These are phyloP conservation scores for Chaetoderma sp. DNA, from an alignment of 2,888 invertebrate genomes.

Conservation along the genomic window DNA sequence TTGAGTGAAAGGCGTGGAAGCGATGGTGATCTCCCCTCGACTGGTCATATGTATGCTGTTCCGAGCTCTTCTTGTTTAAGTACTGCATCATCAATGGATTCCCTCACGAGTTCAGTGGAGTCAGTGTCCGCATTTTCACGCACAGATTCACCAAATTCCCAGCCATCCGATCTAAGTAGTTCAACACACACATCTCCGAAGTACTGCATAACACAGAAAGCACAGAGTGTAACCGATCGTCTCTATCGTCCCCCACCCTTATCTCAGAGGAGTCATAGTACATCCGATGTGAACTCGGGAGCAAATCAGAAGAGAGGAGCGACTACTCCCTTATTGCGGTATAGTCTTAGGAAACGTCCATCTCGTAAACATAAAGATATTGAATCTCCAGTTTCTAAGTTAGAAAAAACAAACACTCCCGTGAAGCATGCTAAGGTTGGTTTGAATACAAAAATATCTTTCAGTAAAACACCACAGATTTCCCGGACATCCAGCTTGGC, in stretches of 20 bases:
- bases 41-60: slow-evolving; percentile 4
- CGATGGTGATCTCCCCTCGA: slow-evolving; percentile 34
- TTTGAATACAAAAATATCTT: not conserved
- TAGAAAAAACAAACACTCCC: not conserved
- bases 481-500: slow-evolving; percentile 54
- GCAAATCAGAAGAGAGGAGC: not conserved
- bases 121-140: not conserved
- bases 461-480: not conserved
- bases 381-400: too few relatives aligned
- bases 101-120: not conserved
- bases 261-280: not conserved
- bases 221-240: slow-evolving; percentile 3
- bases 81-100: not conserved
- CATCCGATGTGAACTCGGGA: not conserved
- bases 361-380: not conserved
- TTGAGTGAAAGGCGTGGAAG: slow-evolving; percentile 19
- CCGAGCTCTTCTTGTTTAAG: not conserved
- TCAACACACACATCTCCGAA: not conserved
- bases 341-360: too few relatives aligned
- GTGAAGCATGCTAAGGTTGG: not conserved
- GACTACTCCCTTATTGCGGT: too few relatives aligned
- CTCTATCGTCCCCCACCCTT: not conserved
- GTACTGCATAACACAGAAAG: not conserved
- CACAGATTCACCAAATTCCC: not conserved
- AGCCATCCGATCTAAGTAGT: not conserved